Percentiles rank a stretch among this genome's conserved stretches.
Evolutionary conservation across 1,140 invertebrate species (phyloP).

Genomic region (Drosophila rufa): DNA sequence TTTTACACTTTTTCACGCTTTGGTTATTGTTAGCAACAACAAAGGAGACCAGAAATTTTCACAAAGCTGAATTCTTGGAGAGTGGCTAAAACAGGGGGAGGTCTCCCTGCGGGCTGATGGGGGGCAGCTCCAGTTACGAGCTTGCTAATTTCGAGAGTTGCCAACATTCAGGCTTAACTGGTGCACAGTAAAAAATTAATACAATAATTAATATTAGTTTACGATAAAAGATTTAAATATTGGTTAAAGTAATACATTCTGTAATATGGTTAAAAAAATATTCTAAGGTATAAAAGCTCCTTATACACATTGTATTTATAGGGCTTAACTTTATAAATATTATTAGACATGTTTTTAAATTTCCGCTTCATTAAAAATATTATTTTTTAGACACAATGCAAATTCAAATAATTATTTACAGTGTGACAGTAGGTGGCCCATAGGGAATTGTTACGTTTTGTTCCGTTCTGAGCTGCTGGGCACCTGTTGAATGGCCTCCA

Average conservation of each 20-base stretch:
- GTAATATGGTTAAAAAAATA: background rate
- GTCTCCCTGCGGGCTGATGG: background rate
- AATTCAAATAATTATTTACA: background rate
- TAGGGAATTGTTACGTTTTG: constrained; percentile 32
- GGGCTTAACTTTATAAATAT: background rate
- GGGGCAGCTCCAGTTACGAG: constrained; percentile 24
- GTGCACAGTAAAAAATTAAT: constrained; percentile 1
- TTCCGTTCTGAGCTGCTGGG: constrained; percentile 40
- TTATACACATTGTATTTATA: background rate
- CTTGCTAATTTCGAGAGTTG: constrained; percentile 43
- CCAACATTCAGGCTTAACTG: constrained; percentile 38
- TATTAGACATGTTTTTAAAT: background rate
- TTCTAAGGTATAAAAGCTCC: background rate
- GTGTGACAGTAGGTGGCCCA: constrained; percentile 3
- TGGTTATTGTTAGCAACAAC: constrained; percentile 38
- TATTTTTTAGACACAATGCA: no score
- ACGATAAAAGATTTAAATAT: no score
- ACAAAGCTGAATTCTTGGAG: constrained; percentile 29
- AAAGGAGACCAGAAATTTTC: constrained; percentile 17
- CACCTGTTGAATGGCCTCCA: constrained; percentile 40
- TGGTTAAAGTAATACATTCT: no score
- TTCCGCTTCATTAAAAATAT: no score
- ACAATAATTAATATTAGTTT: no score
- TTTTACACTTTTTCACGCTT: constrained; percentile 44
- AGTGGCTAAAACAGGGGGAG: background rate